Base-by-base conservation (phyloP, 2,113 vertebrate genomes). In the Brachypteracias leptosomus region DNA sequence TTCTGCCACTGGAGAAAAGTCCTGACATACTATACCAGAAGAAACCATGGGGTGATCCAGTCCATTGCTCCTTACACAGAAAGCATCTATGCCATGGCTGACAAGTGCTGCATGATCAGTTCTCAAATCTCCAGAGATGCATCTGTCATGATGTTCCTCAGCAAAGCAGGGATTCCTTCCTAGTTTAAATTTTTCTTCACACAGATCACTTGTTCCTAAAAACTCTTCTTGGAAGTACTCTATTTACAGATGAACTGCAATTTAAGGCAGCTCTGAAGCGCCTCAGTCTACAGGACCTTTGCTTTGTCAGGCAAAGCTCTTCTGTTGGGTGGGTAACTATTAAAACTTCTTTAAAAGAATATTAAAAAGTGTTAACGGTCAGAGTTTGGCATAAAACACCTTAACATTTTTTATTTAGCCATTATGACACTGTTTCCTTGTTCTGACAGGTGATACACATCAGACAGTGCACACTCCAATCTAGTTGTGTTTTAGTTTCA, bases 381-480 rank as follows among this genome's bases (percentile, higher is more conserved):
- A 51, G 26, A 77, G 28, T 12, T 24, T 28, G 10, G 21, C 58
- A 82, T 3, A 70, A 82, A 79, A 28, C 22, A 9, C 18, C n/a
- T 49, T 25, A 71, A 13, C 10, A 49, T 2, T 80, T 44, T 29
- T 54, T 62, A 63, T 57, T 38, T 33, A 77, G 61, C 68, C 22
- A 44, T 44, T 44, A 29, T 1, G 3, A 47, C 13, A 57, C 61
- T 12, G 5, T n/a, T 57, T 70, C 40, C 28, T 74, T n/a, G 29
- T 38, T 62, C 71, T 86, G 47, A 70, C 36, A 28, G 62, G 62
- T 68, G 66, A 91, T 16, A 65, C 5, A 25, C 21, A 78, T 52
- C 47, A 85, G 42, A 62, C 3, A 3, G 26, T 13, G 3, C 16
- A 54, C 0, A 0, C 42, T 35, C 68, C 85, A 21, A n/a, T 16